Conservation (phyloP, 2,888 invertebrate species). For the Yponomeuta sedellus region DNA sequence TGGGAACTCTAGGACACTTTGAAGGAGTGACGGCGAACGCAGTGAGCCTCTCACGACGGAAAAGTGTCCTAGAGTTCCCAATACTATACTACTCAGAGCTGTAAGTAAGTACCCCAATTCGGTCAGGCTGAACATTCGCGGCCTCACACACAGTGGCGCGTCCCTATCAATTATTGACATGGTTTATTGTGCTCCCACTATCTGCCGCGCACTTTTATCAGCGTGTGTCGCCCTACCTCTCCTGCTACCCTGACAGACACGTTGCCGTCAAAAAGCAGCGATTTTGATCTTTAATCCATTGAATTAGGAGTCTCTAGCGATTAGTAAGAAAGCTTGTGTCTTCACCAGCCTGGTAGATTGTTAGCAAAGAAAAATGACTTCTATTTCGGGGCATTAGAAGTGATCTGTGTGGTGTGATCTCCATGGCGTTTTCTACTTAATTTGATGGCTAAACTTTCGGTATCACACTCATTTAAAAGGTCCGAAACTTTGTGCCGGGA, state of each 20-base stretch:
- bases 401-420: background rate
- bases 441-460: constrained; percentile 67
- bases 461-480: constrained; percentile 64
- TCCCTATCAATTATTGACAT: constrained; percentile 68
- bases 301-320: constrained; percentile 18
- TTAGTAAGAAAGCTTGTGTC: constrained; percentile 19
- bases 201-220: constrained; percentile 58
- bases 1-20: no score
- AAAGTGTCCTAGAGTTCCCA: no score
- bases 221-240: constrained; percentile 48
- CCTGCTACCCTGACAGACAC: constrained; percentile 21
- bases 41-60: no score
- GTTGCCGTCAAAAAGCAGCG: background rate
- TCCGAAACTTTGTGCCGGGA: constrained; percentile 35
- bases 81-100: no score
- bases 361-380: constrained; percentile 3
- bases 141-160: constrained; percentile 33
- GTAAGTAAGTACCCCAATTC: constrained; percentile 21
- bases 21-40: no score
- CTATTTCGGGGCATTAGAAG: background rate
- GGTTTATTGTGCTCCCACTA: constrained; percentile 61
- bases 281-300: constrained; percentile 32
- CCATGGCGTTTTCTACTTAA: constrained; percentile 54
- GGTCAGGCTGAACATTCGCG: constrained; percentile 26
- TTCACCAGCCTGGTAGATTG: constrained; percentile 14